Conservation (phyloP, 2,888 invertebrate species). For the Xestia sexstrigata region DNA sequence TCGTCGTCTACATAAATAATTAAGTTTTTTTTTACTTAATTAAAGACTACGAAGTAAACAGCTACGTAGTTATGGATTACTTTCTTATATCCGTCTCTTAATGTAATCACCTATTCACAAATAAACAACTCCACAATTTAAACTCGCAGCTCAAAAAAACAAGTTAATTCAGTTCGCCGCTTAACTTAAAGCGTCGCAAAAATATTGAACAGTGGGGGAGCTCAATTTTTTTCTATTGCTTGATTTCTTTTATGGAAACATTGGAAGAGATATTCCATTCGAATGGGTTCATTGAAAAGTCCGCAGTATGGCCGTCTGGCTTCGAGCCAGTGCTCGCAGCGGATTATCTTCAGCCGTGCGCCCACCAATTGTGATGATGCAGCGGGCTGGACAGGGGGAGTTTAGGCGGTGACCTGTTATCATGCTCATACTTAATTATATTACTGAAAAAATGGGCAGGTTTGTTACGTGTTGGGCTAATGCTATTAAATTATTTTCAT, state of each 20-base stretch:
- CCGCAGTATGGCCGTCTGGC: slow-evolving; percentile 89
- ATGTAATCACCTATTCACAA: background rate
- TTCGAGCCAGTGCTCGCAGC: slow-evolving; percentile 80
- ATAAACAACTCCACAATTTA: background rate
- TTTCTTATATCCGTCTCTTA: background rate
- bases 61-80: background rate
- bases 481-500: background rate
- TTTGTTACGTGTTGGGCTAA: slow-evolving; percentile 1
- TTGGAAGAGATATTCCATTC: slow-evolving; percentile 88
- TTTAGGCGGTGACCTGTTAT: slow-evolving; percentile 80
- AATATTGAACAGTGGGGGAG: slow-evolving; percentile 73
- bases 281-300: slow-evolving; percentile 89
- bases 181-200: slow-evolving; percentile 58
- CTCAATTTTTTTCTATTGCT: slow-evolving; percentile 83
- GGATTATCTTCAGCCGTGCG: slow-evolving; percentile 87
- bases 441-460: slow-evolving; percentile 53
- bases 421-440: slow-evolving; percentile 77
- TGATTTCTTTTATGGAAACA: slow-evolving; percentile 89
- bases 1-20: too few species aligned
- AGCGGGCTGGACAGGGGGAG: slow-evolving; percentile 75
- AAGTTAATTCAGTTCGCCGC: slow-evolving; percentile 30
- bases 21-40: too few species aligned
- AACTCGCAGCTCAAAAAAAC: slow-evolving; percentile 14
- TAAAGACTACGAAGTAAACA: background rate
- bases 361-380: slow-evolving; percentile 87